phyloP scores from a whole-genome alignment of 2,113 vertebrate species.

The Zootoca vivipara region DNA sequence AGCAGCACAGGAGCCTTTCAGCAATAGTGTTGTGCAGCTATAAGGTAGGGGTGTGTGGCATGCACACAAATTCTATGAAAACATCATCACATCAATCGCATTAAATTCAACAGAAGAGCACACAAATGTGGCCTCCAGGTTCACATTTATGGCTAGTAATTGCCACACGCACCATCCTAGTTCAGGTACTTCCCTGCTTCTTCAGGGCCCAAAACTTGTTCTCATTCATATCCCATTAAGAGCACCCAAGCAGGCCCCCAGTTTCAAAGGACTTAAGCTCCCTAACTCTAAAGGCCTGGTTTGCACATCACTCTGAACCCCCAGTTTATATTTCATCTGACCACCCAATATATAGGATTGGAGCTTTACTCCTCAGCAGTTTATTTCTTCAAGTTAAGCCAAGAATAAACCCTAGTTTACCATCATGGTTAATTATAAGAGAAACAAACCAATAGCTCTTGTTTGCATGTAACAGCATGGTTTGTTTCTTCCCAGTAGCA shows the following conservation, averaged over 20 bases:
- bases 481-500: no score
- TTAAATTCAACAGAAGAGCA: background rate
- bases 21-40: background rate
- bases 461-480: no score
- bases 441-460: no score
- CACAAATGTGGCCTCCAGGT: background rate
- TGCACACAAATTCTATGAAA: background rate
- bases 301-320: no score
- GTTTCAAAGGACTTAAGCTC: background rate
- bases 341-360: no score
- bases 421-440: no score
- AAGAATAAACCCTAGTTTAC: no score
- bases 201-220: background rate
- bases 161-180: background rate
- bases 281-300: no score
- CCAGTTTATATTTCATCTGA: no score
- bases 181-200: background rate
- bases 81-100: background rate
- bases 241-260: background rate
- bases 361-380: no score
- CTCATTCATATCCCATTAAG: background rate
- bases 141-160: background rate
- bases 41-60: background rate
- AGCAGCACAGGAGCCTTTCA: background rate
- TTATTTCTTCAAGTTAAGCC: no score